Evolutionary conservation across 2,888 invertebrate genomes (phyloP).

Genomic region (Drosophila peninsularis): DNA sequence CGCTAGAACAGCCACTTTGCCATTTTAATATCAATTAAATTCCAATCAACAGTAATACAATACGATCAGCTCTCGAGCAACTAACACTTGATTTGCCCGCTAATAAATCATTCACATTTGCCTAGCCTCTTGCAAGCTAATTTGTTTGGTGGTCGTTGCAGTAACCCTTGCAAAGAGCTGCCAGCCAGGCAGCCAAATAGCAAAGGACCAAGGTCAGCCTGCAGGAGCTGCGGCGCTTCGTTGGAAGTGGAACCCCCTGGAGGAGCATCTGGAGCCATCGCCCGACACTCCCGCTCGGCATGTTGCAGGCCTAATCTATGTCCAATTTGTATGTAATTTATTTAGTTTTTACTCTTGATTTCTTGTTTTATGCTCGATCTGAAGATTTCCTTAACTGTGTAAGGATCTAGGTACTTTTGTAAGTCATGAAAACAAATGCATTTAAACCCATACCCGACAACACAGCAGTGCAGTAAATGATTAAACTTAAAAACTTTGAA

Average conservation of each 20-base stretch:
- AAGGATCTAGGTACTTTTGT: constrained; percentile 63
- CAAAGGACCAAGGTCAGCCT: constrained; percentile 71
- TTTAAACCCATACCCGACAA: constrained; percentile 72
- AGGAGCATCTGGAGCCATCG: constrained; percentile 16
- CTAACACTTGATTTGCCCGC: constrained; percentile 49
- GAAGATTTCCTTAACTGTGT: constrained; percentile 43
- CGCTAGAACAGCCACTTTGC: constrained; percentile 59
- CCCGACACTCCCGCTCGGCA: constrained; percentile 37
- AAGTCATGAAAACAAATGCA: constrained; percentile 82
- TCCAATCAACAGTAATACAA: constrained; percentile 27
- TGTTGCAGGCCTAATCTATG: constrained; percentile 68
- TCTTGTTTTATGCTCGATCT: constrained; percentile 34
- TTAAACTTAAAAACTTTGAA: constrained; percentile 48
- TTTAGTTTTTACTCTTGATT: constrained; percentile 10
- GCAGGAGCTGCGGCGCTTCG: constrained; percentile 38
- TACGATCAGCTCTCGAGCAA: constrained; percentile 33
- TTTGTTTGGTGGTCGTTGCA: constrained; percentile 58
- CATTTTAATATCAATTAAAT: constrained; percentile 58
- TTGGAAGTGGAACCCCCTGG: constrained; percentile 3
- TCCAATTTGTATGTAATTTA: constrained; percentile 49
- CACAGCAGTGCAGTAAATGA: constrained; percentile 55
- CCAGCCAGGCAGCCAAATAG: constrained; percentile 80
- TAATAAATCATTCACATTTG: constrained; percentile 36
- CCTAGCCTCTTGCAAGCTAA: constrained; percentile 10
- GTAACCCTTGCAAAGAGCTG: constrained; percentile 83